Evolutionary conservation across 2,888 invertebrate genomes (phyloP).

Genomic region (Siphonodentalium dalli): DNA sequence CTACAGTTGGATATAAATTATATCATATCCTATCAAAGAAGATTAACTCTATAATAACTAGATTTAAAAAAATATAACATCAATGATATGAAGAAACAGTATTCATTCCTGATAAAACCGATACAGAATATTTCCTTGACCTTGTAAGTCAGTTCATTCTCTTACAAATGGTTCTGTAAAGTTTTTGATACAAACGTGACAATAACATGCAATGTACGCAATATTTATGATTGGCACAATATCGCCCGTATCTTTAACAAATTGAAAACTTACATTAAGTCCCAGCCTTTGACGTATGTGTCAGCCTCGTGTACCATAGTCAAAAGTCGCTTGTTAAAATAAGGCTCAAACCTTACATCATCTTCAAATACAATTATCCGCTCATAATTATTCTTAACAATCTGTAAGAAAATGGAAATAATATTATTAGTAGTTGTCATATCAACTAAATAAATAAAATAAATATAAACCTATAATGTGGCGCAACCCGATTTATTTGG

Average conservation of each 20-base stretch:
- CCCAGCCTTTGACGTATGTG: conserved; percentile 76
- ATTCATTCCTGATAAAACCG: too few species aligned
- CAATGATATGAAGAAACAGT: too few species aligned
- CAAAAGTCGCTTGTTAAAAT: conserved; percentile 74
- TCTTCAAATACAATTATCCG: conserved; percentile 86
- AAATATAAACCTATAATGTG: background rate
- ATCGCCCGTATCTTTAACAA: background rate
- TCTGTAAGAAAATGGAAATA: conserved; percentile 35
- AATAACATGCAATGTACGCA: too few species aligned
- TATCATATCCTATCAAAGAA: too few species aligned
- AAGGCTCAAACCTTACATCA: conserved; percentile 90
- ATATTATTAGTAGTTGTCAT: background rate
- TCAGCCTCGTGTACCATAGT: conserved; percentile 74
- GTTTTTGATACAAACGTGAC: too few species aligned
- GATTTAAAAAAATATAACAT: too few species aligned
- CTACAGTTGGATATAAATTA: too few species aligned
- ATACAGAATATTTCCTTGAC: too few species aligned
- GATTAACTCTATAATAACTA: too few species aligned
- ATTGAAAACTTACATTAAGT: conserved; percentile 79
- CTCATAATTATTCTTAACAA: conserved; percentile 64
- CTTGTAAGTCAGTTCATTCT: too few species aligned
- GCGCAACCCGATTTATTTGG: background rate
- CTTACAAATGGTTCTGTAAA: too few species aligned
- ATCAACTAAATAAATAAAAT: background rate
- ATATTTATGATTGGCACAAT: too few species aligned